Evolutionary conservation across 2,888 invertebrate genomes (phyloP), one percentile per base, ranked within the genome.

Genomic region (Craniophora ligustri): DNA sequence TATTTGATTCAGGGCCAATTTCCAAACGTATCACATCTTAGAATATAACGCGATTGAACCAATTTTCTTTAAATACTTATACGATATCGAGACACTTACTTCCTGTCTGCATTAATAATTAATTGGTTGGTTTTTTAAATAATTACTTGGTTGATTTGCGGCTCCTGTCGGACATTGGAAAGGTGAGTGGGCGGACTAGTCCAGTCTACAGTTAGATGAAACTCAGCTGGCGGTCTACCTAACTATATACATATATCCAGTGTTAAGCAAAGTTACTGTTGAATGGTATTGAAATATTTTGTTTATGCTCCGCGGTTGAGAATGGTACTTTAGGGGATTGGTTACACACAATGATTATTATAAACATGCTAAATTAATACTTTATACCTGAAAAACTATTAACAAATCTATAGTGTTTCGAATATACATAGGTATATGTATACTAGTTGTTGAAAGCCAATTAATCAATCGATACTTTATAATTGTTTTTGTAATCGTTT

Each of bases 281-380:
- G 58, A 62, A 80, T 79, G 72, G 71, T 78, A 75, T 74, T 72
- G 70, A 76, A 84, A 79, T 79, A 75, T 82, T 75, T 78, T 68
- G 72, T 76, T 69, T 74, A 44, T 69, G 58, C 55, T 59, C 56
- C 67, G 47, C 31, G 50, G 50, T 71, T 53, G 39, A 54, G 45
- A 51, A 76, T 64, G 72, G 61, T 78, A 81, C 82, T 86, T 81
- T 73, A 45, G 82, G 78, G 83, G 75, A 84, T 86, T 85, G 79
- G 75, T 62, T n/a, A 66, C 64, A 77, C 60, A 70, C 66, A 64
- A 67, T n/a, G n/a, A n/a, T n/a, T n/a, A n/a, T n/a, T n/a, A n/a
- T n/a, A n/a, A n/a, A n/a, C n/a, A n/a, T n/a, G n/a, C n/a, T n/a
- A n/a, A n/a, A n/a, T n/a, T n/a, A n/a, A n/a, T n/a, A n/a, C n/a